Evolutionary conservation across 2,113 vertebrate genomes (phyloP).

Genomic region (Marmota monax): DNA sequence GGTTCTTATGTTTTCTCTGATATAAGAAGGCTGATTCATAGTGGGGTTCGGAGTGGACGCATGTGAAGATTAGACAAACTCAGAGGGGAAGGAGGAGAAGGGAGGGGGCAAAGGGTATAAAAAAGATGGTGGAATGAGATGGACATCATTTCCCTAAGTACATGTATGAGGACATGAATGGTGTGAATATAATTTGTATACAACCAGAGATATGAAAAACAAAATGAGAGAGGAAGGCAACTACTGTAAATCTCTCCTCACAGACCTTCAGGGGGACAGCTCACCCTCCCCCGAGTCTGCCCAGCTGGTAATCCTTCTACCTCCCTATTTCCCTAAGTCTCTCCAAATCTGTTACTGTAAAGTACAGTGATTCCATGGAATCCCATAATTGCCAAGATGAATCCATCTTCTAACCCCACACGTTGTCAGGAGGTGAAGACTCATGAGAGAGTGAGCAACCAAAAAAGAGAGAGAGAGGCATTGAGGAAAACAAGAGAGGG

Average conservation of each 20-base stretch:
- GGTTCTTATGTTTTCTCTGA: background rate
- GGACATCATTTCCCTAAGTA: no score
- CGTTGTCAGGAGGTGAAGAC: background rate
- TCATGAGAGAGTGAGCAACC: background rate
- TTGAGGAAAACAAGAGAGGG: background rate
- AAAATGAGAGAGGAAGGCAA: background rate
- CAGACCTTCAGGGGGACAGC: background rate
- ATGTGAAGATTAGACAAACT: no score
- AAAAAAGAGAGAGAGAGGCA: background rate
- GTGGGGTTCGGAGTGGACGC: no score
- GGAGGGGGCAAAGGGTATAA: no score
- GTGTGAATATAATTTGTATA: no score
- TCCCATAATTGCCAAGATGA: background rate
- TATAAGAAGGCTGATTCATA: no score
- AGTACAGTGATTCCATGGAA: background rate
- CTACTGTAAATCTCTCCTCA: background rate
- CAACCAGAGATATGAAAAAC: no score
- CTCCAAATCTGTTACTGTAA: conserved; percentile 4
- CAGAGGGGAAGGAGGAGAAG: no score
- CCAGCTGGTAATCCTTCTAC: background rate
- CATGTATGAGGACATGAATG: no score
- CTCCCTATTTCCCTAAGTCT: background rate
- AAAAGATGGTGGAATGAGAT: no score
- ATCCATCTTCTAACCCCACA: background rate
- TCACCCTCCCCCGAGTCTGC: background rate